Percentiles rank a stretch among this genome's conserved stretches.
Evolutionary conservation across 2,888 invertebrate species (phyloP).

Genomic region (Hyppa rectilinea): DNA sequence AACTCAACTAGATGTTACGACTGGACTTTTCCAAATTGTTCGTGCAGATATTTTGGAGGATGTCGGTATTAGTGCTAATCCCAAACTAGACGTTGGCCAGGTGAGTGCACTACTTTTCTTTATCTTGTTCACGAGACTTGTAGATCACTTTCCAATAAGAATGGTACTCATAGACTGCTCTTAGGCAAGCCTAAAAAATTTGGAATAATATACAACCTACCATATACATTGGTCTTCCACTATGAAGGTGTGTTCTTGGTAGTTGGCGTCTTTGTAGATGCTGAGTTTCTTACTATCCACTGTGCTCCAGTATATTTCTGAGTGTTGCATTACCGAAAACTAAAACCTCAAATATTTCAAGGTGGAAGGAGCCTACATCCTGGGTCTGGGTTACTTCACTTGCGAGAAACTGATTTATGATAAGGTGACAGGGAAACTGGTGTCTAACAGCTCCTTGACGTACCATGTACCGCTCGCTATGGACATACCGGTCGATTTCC

Average conservation of each 20-base stretch:
- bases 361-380: constrained; percentile 93
- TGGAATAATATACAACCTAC: too few species aligned
- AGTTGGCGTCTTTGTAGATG: too few species aligned
- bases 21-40: constrained; percentile 91
- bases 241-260: too few species aligned
- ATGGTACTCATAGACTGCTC: too few species aligned
- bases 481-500: constrained; percentile 93
- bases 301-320: too few species aligned
- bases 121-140: neutral
- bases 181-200: too few species aligned
- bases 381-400: constrained; percentile 93
- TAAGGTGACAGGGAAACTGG: constrained; percentile 90
- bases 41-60: constrained; percentile 93
- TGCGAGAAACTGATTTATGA: constrained; percentile 92
- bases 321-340: too few species aligned
- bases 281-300: too few species aligned
- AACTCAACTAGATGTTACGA: constrained; percentile 93
- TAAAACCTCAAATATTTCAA: constrained; percentile 61
- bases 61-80: constrained; percentile 92
- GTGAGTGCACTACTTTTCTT: constrained; percentile 66
- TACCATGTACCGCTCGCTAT: constrained; percentile 93
- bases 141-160: too few species aligned
- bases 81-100: constrained; percentile 93
- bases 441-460: constrained; percentile 93
- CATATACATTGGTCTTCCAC: too few species aligned